These are phyloP conservation scores for Coilia nasus DNA, from an alignment of 2,797 vertebrate species.

Conservation along the genomic window DNA sequence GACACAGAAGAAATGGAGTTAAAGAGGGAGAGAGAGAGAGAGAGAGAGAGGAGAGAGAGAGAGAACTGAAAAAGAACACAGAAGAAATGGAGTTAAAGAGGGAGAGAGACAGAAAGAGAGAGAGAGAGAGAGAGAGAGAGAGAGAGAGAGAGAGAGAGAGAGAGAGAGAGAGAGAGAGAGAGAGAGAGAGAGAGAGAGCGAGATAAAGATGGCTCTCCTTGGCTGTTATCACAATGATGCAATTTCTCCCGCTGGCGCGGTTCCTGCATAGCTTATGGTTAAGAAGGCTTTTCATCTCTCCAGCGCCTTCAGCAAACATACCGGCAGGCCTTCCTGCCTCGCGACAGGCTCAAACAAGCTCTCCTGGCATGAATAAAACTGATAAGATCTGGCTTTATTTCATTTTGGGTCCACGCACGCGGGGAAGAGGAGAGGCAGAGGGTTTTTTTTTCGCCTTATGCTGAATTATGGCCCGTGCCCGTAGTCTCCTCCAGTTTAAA, in stretches of 20 bases:
- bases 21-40: background rate
- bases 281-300: slow-evolving; percentile 80
- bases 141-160: slow-evolving; percentile 17
- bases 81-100: background rate
- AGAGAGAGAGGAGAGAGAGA: background rate
- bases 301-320: slow-evolving; percentile 76
- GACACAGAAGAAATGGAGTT: no score
- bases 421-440: slow-evolving; percentile 64
- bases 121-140: background rate
- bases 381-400: slow-evolving; percentile 79
- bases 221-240: slow-evolving; percentile 75
- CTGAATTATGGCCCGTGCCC: slow-evolving; percentile 62
- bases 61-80: no score
- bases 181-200: slow-evolving; percentile 21
- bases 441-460: slow-evolving; percentile 53
- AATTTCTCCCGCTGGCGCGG: slow-evolving; percentile 77
- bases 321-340: slow-evolving; percentile 69
- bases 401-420: slow-evolving; percentile 65
- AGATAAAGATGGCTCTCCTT: slow-evolving; percentile 44
- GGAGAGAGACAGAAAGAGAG: background rate
- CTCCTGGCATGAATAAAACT: slow-evolving; percentile 73
- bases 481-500: slow-evolving; percentile 60
- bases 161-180: slow-evolving; percentile 4
- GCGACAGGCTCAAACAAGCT: slow-evolving; percentile 77
- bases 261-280: slow-evolving; percentile 82